Evolutionary conservation across 2,888 invertebrate genomes (phyloP), one percentile per base, ranked within the genome.

Genomic region (Pyralis farinalis): DNA sequence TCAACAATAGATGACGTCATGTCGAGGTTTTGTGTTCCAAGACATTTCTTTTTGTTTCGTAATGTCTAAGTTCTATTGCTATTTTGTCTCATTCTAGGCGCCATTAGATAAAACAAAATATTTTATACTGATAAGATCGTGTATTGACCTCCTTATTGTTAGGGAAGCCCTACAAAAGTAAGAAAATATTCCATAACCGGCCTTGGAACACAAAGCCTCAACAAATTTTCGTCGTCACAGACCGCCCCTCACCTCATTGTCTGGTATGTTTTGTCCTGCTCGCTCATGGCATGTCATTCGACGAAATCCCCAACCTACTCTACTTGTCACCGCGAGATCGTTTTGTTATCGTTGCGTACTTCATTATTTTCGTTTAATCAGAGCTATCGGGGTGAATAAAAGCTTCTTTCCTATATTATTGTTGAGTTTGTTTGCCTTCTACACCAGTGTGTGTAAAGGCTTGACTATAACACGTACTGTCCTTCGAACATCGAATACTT

Each of bases 381-480:
- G 59, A 78, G 61, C 63, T 58, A 70, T 69, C 59, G 58, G 57
- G 56, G 58, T 57, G 63, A 63, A 65, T 68, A 69, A 64, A n/a
- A 62, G 55, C 52, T 66, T 71, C 67, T 72, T 68, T 71, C 65
- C 61, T 57, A 55, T 65, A 66, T 8, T 72, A 64, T 65, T 71
- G 65, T 72, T 69, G 66, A 49, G 56, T 64, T 72, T 74, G 25
- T 3, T 25, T 7, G 25, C 79, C 89, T 89, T 90, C 88, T 89
- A 64, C 81, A 78, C 89, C 89, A 89, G 90, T 87, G 89, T 77
- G 89, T 85, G 87, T 85, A 88, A 88, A 89, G 89, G 82, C 70
- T 64, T 7, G 3, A 25, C 25, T 25, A 8, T 7, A 25, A 7
- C 7, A 7, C 2, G 25, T 25, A 25, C 25, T 25, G 25, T 25